These are phyloP conservation scores for Drosophila rhopaloa DNA, from an alignment of 1,140 invertebrate genomes.

Conservation along the genomic window DNA sequence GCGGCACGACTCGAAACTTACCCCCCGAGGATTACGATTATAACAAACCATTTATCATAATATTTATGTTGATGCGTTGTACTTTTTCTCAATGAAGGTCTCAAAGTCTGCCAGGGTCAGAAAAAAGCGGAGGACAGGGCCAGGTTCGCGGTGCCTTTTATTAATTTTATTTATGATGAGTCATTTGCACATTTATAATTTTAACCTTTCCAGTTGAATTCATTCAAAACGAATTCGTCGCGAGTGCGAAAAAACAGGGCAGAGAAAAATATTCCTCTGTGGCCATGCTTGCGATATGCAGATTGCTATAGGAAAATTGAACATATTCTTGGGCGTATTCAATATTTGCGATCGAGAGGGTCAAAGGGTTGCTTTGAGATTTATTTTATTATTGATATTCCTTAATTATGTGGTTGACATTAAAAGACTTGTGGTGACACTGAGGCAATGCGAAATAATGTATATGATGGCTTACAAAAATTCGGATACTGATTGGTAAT, in stretches of 20 bases:
- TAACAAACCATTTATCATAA: constrained; percentile 85
- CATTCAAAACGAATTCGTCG: constrained; percentile 68
- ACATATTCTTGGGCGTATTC: constrained; percentile 6
- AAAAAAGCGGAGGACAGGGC: constrained; percentile 26
- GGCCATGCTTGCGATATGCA: neutral
- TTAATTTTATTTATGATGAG: constrained; percentile 85
- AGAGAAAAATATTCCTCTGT: constrained; percentile 14
- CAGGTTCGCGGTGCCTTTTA: constrained; percentile 70
- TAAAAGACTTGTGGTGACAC: constrained; percentile 11
- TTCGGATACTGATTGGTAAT: too few species aligned
- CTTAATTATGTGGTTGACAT: constrained; percentile 18
- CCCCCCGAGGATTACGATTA: constrained; percentile 84
- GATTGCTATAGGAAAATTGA: constrained; percentile 8
- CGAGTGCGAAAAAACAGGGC: constrained; percentile 39
- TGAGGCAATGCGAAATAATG: neutral
- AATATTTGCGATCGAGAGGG: neutral
- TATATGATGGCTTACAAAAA: too few species aligned
- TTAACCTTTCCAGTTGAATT: constrained; percentile 84
- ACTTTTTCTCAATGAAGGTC: constrained; percentile 84
- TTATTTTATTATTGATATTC: constrained; percentile 14
- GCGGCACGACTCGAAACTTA: constrained; percentile 81
- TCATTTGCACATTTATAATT: constrained; percentile 85
- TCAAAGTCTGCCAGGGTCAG: constrained; percentile 34
- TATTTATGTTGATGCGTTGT: constrained; percentile 84
- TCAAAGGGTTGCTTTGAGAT: neutral